Conservation (phyloP, 1,140 invertebrate genomes). For the Cydia amplana region DNA sequence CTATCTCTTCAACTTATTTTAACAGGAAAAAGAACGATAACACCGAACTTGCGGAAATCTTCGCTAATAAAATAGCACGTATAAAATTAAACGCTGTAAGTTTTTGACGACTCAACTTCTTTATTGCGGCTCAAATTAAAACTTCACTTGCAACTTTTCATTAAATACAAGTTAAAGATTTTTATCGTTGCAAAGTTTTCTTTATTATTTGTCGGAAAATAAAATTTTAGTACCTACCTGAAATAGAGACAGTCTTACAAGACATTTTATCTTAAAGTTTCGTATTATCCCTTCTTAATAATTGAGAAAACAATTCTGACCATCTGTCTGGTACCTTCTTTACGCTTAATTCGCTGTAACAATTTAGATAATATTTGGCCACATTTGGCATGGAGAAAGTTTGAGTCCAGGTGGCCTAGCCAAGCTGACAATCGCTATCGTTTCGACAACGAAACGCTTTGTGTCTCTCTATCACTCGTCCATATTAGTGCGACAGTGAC, state of each 20-base stretch:
- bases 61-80: neutral
- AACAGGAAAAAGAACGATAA: neutral
- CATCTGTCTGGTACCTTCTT: too few species aligned
- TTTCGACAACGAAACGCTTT: too few species aligned
- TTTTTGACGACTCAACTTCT: constrained; percentile 20
- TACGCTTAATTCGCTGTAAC: too few species aligned
- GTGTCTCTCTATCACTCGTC: too few species aligned
- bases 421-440: too few species aligned
- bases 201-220: neutral
- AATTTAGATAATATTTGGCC: too few species aligned
- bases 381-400: too few species aligned
- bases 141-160: constrained; percentile 19
- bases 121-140: neutral
- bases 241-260: neutral
- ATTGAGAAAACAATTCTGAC: too few species aligned
- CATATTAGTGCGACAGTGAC: too few species aligned
- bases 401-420: too few species aligned
- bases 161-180: constrained; percentile 2
- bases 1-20: neutral
- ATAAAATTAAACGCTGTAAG: neutral
- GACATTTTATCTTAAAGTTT: neutral
- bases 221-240: neutral
- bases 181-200: neutral
- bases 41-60: neutral
- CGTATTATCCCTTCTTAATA: neutral